These are phyloP conservation scores for Phenganax stokvisi DNA, from an alignment of 92 coral and sea anemone genomes.

Conservation along the genomic window DNA sequence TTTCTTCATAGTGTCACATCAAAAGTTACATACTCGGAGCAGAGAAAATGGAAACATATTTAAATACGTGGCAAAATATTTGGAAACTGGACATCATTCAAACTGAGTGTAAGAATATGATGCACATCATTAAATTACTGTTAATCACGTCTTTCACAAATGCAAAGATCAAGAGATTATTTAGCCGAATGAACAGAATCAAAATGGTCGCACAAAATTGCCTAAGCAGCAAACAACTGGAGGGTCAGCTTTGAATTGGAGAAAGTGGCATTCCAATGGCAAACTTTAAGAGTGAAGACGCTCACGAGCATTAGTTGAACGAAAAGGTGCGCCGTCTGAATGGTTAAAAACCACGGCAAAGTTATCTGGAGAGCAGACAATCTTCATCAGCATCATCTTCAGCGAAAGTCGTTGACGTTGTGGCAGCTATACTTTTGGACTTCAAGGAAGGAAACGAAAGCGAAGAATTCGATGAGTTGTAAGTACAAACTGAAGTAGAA, in stretches of 20 bases:
- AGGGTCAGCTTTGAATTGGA: slow-evolving; percentile 9
- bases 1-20: not conserved
- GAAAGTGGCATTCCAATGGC: slow-evolving; percentile 1
- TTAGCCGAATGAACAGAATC: slow-evolving; percentile 19
- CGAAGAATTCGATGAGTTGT: too few species aligned
- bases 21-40: too few species aligned
- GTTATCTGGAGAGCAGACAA: not conserved
- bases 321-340: slow-evolving; percentile 7
- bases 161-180: slow-evolving; percentile 8
- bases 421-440: too few species aligned
- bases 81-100: not conserved
- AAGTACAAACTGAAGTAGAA: too few species aligned
- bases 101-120: not conserved
- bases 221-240: not conserved
- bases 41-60: not conserved
- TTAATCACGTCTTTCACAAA: slow-evolving; percentile 21
- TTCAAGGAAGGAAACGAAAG: too few species aligned
- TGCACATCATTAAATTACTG: slow-evolving; percentile 14
- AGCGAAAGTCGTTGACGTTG: too few species aligned
- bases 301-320: not conserved
- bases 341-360: slow-evolving; percentile 3
- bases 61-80: not conserved
- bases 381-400: too few species aligned
- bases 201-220: not conserved
- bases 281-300: slow-evolving; percentile 9